Conservation (phyloP, 2,113 vertebrate genomes). For the Poeciliopsis retropinna region DNA sequence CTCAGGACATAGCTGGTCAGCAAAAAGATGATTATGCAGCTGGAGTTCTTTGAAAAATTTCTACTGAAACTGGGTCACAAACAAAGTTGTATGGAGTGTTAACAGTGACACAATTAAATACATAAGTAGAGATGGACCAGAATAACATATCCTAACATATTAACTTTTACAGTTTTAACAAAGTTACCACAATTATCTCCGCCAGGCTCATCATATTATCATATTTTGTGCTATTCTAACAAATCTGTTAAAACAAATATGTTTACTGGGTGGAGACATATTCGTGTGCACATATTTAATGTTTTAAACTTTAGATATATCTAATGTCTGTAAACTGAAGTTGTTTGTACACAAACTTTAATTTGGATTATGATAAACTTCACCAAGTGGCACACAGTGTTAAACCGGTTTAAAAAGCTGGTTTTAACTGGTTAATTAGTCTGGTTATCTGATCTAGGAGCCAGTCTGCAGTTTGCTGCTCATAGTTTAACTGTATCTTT, state of each 20-base stretch:
- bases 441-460: not conserved
- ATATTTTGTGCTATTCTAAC: not conserved
- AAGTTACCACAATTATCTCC: too few relatives aligned
- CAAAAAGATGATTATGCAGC: slow-evolving; percentile 17
- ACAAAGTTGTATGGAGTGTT: too few relatives aligned
- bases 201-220: too few relatives aligned
- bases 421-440: not conserved
- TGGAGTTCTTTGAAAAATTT: slow-evolving; percentile 1
- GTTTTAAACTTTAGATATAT: too few relatives aligned
- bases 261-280: too few relatives aligned
- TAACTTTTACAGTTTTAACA: too few relatives aligned
- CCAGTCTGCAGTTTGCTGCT: not conserved
- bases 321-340: too few relatives aligned
- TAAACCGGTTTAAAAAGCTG: not conserved
- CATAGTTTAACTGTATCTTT: not conserved
- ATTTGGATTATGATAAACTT: not conserved
- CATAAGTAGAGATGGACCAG: too few relatives aligned
- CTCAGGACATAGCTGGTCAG: slow-evolving; percentile 1
- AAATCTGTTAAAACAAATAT: too few relatives aligned
- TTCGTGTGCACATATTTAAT: too few relatives aligned
- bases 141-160: too few relatives aligned
- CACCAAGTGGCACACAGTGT: not conserved
- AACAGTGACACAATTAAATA: too few relatives aligned
- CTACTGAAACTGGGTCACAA: not conserved
- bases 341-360: not conserved